phyloP scores from a whole-genome alignment of 2,113 vertebrate genomes.

The Tachysurus fulvidraco region DNA sequence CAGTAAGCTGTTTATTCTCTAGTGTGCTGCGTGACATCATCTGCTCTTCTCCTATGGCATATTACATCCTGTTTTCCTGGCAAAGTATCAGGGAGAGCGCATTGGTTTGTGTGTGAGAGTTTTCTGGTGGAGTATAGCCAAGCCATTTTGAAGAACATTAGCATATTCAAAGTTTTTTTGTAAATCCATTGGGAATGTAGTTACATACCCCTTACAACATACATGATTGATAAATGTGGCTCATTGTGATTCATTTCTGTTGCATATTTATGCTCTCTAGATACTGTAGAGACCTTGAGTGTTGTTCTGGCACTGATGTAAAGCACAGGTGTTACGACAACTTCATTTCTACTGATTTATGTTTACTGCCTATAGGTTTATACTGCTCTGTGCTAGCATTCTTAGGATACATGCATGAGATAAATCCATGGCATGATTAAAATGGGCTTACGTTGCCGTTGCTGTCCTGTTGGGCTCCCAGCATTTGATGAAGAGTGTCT shows the following conservation, averaged over 20 bases:
- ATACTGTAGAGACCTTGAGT: neutral
- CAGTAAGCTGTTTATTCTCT: neutral
- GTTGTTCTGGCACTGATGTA: neutral
- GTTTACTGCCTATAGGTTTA: neutral
- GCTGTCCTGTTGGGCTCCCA: constrained; percentile 43
- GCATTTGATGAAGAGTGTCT: constrained; percentile 39
- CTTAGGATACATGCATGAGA: neutral
- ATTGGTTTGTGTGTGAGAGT: neutral
- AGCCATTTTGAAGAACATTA: neutral
- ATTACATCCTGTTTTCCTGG: neutral
- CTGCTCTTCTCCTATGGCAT: neutral
- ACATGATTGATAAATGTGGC: neutral
- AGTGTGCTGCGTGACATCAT: neutral
- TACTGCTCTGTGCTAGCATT: neutral
- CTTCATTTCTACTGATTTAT: neutral
- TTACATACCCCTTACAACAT: too few relatives aligned
- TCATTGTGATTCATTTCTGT: neutral
- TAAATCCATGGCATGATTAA: neutral
- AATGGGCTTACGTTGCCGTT: constrained; percentile 35
- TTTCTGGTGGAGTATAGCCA: neutral
- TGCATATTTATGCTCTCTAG: neutral
- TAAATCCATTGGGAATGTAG: neutral
- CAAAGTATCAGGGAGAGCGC: neutral
- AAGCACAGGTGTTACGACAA: neutral
- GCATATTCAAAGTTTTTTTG: too few relatives aligned